Conservation (phyloP, 2,888 invertebrate species). For the Drosophila mimetica region DNA sequence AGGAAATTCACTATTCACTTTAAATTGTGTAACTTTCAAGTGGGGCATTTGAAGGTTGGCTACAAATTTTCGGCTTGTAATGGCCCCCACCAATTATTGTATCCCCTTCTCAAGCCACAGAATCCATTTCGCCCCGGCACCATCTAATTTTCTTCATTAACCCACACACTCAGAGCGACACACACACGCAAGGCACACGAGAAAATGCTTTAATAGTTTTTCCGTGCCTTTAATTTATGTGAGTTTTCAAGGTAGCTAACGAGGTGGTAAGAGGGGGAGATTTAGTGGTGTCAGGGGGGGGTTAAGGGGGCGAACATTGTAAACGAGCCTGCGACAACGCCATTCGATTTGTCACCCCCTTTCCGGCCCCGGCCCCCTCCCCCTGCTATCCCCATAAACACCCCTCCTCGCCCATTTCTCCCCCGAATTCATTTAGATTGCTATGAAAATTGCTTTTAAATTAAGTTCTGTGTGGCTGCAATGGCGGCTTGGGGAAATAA, state of each 20-base stretch:
- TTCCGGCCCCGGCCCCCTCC: too few species aligned
- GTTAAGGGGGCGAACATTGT: slow-evolving; percentile 30
- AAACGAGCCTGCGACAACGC: slow-evolving; percentile 41
- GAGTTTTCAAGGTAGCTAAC: slow-evolving; percentile 60
- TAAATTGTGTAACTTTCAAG: too few species aligned
- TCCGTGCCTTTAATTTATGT: slow-evolving; percentile 75
- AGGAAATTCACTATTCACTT: too few species aligned
- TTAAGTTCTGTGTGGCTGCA: slow-evolving; percentile 50
- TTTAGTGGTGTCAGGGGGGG: background rate
- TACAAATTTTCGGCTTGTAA: slow-evolving; percentile 42
- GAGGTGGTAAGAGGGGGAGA: slow-evolving; percentile 15
- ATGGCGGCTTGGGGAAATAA: slow-evolving; percentile 30
- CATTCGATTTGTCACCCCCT: slow-evolving; percentile 45
- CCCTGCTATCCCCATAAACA: background rate
- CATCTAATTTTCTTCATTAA: slow-evolving; percentile 71
- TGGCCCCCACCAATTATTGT: slow-evolving; percentile 11
- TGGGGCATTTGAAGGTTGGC: too few species aligned
- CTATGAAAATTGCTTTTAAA: slow-evolving; percentile 72
- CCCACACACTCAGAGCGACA: slow-evolving; percentile 28
- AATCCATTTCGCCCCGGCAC: slow-evolving; percentile 6
- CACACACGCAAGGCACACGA: slow-evolving; percentile 45
- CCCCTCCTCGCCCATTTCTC: background rate
- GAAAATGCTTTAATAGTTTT: slow-evolving; percentile 73
- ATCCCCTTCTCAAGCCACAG: background rate
- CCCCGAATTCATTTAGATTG: slow-evolving; percentile 31